Evolutionary conservation across 2,888 invertebrate genomes (phyloP).

Genomic region (Anticlea derivata): DNA sequence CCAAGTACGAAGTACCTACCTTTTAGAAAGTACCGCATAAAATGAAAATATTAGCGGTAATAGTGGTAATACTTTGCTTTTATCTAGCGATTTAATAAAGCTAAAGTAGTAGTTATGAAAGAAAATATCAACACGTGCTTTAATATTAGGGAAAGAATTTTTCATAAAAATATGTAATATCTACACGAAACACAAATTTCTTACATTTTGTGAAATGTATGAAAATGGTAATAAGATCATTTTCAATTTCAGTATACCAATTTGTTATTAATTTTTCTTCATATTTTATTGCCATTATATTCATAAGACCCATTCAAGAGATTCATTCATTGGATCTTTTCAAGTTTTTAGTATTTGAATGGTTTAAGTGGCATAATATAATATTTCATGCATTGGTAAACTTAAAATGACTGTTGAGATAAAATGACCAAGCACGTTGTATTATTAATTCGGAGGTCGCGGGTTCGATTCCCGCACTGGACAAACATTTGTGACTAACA

Average conservation of each 20-base stretch:
- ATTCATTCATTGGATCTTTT: constrained; percentile 4
- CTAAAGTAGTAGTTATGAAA: constrained; percentile 3
- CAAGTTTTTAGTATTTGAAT: not conserved
- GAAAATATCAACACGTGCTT: constrained; percentile 18
- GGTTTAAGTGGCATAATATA: not conserved
- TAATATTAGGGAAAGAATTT: constrained; percentile 20
- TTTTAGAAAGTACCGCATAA: not conserved
- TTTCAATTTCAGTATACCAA: constrained; percentile 6
- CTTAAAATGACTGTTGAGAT: no score
- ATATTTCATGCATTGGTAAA: constrained; percentile 19
- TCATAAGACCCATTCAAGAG: not conserved
- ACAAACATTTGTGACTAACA: no score
- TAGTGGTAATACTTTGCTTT: not conserved
- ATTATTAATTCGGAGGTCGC: no score
- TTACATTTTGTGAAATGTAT: constrained; percentile 8
- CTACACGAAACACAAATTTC: constrained; percentile 10
- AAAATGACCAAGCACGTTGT: no score
- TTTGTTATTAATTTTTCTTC: constrained; percentile 4
- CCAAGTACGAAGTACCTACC: no score
- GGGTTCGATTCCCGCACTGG: no score
- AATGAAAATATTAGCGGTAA: no score
- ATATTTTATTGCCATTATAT: not conserved
- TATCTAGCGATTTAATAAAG: constrained; percentile 4
- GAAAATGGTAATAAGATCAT: not conserved
- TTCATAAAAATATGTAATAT: constrained; percentile 14